Evolutionary conservation across 2,797 vertebrate genomes (phyloP), one percentile per base, ranked within the genome.

Genomic region (Eidolon dupreanum): DNA sequence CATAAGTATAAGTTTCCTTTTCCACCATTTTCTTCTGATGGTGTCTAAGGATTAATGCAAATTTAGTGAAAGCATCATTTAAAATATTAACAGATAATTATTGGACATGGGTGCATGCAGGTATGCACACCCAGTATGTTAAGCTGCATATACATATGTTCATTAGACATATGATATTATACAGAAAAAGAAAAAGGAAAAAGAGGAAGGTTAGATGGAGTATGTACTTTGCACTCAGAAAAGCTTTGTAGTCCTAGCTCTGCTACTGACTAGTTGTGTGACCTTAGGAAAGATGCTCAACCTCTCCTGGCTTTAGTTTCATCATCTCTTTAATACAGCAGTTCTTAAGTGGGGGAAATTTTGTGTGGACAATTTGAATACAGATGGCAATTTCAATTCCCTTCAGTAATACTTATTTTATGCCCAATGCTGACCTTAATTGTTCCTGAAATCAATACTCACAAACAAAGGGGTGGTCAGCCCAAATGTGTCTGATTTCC

Each of bases 81-180:
- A 38, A 95, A 94, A 90, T 65, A 77, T 31, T 63, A 95, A 31
- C 51, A 57, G n/a, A 38, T 71, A 61, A 16, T 59, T 90, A 20
- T 31, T 70, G 6, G 33, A 82, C 22, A 43, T 24, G 20, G 46
- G 38, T 31, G 2, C 17, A 22, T 63, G 36, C 53, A 92, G 28
- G 17, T 57, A 1, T 38, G 4, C 11, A 74, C 3, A 61, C 2
- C 57, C 15, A 16, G 2, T 16, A 22, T 70, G 36, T 9, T 38
- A 71, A 43, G 55, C 49, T 49, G 15, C 49, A 49, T 16, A 49
- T 16, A 49, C 31, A 84, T 65, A 68, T 59, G 13, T 9, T 17
- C 43, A 65, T 41, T 22, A 41, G 79, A 71, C 10, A 33, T 24
- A 49, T 20, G 28, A 43, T 33, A 36, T 28, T 55, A 63, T 2